Percentiles rank a stretch among this genome's conserved stretches.
These are phyloP conservation scores for Tylochromis polylepis DNA, from an alignment of 2,113 vertebrate genomes.

Conservation along the genomic window DNA sequence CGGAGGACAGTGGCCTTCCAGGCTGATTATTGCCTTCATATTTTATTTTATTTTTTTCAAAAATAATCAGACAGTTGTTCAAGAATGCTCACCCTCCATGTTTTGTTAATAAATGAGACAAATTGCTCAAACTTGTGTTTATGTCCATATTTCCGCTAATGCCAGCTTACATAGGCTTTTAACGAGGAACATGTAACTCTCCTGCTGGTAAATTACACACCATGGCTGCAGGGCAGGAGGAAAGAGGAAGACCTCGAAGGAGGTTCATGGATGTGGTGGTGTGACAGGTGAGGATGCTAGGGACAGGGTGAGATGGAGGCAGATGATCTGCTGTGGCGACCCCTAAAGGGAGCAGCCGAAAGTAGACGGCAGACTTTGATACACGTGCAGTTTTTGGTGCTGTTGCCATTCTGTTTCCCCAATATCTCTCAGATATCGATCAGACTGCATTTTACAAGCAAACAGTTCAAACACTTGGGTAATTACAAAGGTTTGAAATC, in stretches of 20 bases:
- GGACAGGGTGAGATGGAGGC: background rate
- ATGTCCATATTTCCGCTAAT: background rate
- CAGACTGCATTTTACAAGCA: background rate
- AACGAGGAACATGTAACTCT: background rate
- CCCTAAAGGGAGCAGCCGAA: background rate
- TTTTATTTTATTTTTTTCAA: constrained; percentile 8
- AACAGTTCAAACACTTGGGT: background rate
- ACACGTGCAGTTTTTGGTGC: background rate
- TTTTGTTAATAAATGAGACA: constrained; percentile 56
- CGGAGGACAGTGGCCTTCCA: background rate
- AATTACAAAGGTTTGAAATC: background rate
- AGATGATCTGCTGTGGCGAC: background rate
- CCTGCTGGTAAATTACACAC: background rate
- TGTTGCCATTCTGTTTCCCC: background rate
- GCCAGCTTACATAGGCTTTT: background rate
- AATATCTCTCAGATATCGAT: background rate
- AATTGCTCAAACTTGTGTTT: background rate
- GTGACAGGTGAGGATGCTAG: background rate
- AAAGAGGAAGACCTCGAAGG: background rate
- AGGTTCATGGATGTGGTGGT: background rate
- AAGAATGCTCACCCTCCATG: background rate
- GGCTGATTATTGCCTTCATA: constrained; percentile 8
- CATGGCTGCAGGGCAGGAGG: background rate
- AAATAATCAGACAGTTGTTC: background rate
- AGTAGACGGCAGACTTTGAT: accelerated